phyloP scores from a whole-genome alignment of 2,888 invertebrate genomes.

The Augochlorella aurata region DNA sequence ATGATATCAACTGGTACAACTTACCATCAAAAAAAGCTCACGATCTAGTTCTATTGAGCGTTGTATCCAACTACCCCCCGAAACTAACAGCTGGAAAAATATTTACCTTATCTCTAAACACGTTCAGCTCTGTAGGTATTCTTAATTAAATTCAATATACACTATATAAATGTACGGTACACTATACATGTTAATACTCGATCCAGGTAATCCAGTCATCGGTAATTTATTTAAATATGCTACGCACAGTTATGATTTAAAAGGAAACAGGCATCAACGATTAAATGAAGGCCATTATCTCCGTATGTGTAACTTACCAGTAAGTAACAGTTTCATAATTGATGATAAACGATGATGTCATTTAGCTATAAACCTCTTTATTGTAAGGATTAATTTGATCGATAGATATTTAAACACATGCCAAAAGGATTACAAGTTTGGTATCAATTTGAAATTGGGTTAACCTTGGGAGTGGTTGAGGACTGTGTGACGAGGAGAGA shows the following conservation, averaged over 20 bases:
- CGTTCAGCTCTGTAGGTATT: slow-evolving; percentile 59
- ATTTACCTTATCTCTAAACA: slow-evolving; percentile 64
- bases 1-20: slow-evolving; percentile 62
- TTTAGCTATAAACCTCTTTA: too few species aligned
- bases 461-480: too few species aligned
- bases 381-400: too few species aligned
- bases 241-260: slow-evolving; percentile 43
- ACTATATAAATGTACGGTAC: not conserved
- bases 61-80: slow-evolving; percentile 64
- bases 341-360: too few species aligned
- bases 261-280: not conserved
- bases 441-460: too few species aligned
- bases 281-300: not conserved
- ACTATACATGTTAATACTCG: not conserved
- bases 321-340: too few species aligned
- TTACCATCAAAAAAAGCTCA: slow-evolving; percentile 44
- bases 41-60: slow-evolving; percentile 63
- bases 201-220: slow-evolving; percentile 53
- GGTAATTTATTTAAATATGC: slow-evolving; percentile 60
- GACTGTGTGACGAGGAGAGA: too few species aligned
- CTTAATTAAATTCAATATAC: not conserved
- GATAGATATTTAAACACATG: too few species aligned
- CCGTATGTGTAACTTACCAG: too few species aligned
- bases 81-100: slow-evolving; percentile 72
- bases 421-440: too few species aligned